A percentile compares a stretch with the other conserved stretches of the same genome.
Evolutionary conservation across 2,888 invertebrate genomes (phyloP).

Genomic region (Stenchaetothrips biformis): DNA sequence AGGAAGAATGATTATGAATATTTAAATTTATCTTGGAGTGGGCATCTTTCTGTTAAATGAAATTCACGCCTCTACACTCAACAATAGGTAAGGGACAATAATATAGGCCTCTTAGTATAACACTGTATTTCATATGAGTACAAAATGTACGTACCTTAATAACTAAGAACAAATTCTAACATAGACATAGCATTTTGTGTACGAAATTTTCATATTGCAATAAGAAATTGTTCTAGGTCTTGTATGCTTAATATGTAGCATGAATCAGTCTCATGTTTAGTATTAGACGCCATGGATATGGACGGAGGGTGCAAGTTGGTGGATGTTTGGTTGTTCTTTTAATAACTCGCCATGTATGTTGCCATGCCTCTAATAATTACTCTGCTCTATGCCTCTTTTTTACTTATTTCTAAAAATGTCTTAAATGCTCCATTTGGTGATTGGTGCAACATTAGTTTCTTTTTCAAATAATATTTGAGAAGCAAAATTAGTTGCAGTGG

Average conservation of each 20-base stretch:
- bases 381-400: neutral
- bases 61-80: neutral
- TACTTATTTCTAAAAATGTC: neutral
- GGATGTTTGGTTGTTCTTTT: constrained; percentile 23
- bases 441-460: neutral
- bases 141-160: constrained; percentile 21
- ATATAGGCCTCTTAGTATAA: constrained; percentile 5
- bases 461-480: neutral
- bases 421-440: neutral
- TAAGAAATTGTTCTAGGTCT: neutral
- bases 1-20: neutral
- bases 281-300: constrained; percentile 10
- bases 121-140: constrained; percentile 11
- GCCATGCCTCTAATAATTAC: constrained; percentile 15
- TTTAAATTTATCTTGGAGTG: neutral
- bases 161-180: constrained; percentile 21
- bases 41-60: neutral
- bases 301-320: constrained; percentile 18
- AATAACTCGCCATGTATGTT: constrained; percentile 22
- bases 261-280: constrained; percentile 8
- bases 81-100: constrained; percentile 21
- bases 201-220: constrained; percentile 19
- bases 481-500: neutral
- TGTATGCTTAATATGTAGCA: constrained; percentile 1
- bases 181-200: constrained; percentile 13